Base-by-base conservation (phyloP, 2,888 invertebrate genomes). In the Epiblema foenella region DNA sequence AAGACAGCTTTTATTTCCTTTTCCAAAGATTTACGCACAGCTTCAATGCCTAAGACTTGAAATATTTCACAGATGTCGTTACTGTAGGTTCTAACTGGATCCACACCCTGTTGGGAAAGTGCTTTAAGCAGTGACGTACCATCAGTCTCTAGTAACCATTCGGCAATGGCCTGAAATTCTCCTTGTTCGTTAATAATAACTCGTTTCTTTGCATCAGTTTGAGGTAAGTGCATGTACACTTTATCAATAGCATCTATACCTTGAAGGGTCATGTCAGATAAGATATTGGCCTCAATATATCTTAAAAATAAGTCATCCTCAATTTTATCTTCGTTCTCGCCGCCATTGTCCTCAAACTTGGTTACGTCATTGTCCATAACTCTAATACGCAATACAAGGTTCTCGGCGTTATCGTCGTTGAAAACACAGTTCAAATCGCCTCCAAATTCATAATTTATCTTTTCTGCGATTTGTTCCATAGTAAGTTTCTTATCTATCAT, bases 51-150 rank as follows among this genome's bases (percentile, higher is more conserved):
- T 68, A 99, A 92, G 66, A 98, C 98, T 91, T 98, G 97, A 94
- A 99, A 99, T 83, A 99, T 99, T 93, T 99, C 99, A 83, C 99
- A 99, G 90, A 99, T 99, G 85, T 99, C 99, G 93, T 99, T 99
- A 84, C 99, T 98, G 85, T 98, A 98, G 1, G 99, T 99, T 75
- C 99, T 94, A n/a, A 98, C 97, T 0, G 99, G 99, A 89, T 99
- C 99, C 0, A 99, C 99, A 86, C 99, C 99, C 72, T 98, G 95
- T 89, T 99, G 99, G 67, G 98, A 98, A 15, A 99, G 92, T 15
- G 97, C 99, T 89, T 98, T 98, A 97, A 99, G 99, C 87, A 99
- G 95, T 74, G 98, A 98, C 1, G 99, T 99, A 81, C 99, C 99
- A 83, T 99, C 99, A 80, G 99, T 99, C 95, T 99, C 99, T 78